Percentiles rank a stretch among this genome's conserved stretches.
Evolutionary conservation across 1,140 invertebrate genomes (phyloP).

Genomic region (Macrostomum lignano): DNA sequence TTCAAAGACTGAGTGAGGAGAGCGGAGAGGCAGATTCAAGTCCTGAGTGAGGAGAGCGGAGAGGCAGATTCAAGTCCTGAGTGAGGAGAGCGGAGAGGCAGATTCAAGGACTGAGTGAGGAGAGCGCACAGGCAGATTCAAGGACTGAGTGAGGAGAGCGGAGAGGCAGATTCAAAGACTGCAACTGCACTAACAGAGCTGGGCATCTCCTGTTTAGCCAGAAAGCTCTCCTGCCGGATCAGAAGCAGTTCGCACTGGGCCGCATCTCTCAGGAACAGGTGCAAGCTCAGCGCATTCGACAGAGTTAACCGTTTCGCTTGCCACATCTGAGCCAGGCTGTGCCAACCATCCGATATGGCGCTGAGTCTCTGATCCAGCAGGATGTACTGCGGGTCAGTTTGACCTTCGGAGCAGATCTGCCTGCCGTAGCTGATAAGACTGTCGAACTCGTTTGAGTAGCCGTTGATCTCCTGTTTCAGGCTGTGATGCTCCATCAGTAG

Average conservation of each 20-base stretch:
- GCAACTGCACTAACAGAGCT: constrained; percentile 62
- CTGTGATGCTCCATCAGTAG: constrained; percentile 73
- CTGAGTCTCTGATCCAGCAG: constrained; percentile 67
- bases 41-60: too few species aligned
- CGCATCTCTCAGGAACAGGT: constrained; percentile 60
- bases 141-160: too few species aligned
- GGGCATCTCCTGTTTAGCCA: constrained; percentile 16
- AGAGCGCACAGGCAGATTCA: too few species aligned
- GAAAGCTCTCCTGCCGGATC: constrained; percentile 66
- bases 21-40: too few species aligned
- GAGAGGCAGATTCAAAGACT: too few species aligned
- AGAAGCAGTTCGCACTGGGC: constrained; percentile 72
- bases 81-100: too few species aligned
- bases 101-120: too few species aligned
- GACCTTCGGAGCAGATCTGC: constrained; percentile 50
- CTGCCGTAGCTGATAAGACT: constrained; percentile 99
- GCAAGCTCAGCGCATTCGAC: neutral
- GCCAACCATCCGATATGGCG: constrained; percentile 89
- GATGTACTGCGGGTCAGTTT: constrained; percentile 81
- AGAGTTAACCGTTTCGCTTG: constrained; percentile 37
- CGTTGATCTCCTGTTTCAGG: constrained; percentile 91
- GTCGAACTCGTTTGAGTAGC: constrained; percentile 78
- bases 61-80: too few species aligned
- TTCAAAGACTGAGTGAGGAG: too few species aligned
- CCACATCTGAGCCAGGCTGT: constrained; percentile 91